Base-by-base conservation (phyloP, 2,113 vertebrate genomes). In the Pagrus major region DNA sequence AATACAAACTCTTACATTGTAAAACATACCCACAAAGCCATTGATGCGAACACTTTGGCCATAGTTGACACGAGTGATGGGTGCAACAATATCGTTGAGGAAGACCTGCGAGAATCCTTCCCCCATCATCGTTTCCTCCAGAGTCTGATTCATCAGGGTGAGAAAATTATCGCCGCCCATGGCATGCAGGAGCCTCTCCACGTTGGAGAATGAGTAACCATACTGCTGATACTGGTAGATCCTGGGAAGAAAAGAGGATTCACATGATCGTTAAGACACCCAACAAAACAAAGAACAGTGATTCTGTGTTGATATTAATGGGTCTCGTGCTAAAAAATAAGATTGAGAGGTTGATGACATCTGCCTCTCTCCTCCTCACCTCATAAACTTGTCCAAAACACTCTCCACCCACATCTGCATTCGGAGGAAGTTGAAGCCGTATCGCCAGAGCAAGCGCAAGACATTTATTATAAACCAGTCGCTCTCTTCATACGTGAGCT, bases 401-500 rank as follows among this genome's bases (percentile, higher is more conserved):
- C 95, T 93, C 86, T 99, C 97, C 87, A 98, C 96, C 97, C 97
- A 99, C 95, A 98, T 96, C 83, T 95, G 94, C 96, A 98, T 96
- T 8, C 97, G 95, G 2, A 99, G 81, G 41, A 96, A 91, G 76
- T 94, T 96, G 63, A 99, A 93, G 8, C 98, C 97, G 0, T 99
- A 98, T 49, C 68, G 84, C 98, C 98, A 99, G 20, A 99, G 83
- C 73, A 97, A 87, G 52, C 95, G 96, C 15, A 97, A 69, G 27
- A 96, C 81, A 80, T 96, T 99, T 41, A 98, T 37, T 15, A 98
- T 81, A 59, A 94, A 97, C 97, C 97, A 99, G 86, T 96, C 89
- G 46, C 97, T 99, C 92, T 99, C 96, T 87, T 98, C 94, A 41
- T 97, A 99, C 7, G 93, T 95, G 9, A 99, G 93, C 72, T 96